Conservation (phyloP, 2,797 vertebrate species). For the Momotus momota region DNA sequence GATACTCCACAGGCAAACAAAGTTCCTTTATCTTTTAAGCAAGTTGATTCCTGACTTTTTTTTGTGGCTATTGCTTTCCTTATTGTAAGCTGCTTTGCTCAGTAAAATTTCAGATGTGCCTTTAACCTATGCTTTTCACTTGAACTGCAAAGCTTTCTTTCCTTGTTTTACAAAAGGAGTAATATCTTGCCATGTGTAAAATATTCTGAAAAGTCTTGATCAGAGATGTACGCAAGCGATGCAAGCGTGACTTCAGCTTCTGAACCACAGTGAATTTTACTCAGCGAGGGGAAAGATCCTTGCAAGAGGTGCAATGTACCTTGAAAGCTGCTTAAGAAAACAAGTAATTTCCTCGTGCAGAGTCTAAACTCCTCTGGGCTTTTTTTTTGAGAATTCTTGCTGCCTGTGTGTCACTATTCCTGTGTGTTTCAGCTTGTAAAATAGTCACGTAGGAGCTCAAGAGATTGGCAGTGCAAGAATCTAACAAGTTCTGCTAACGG, state of each 20-base stretch:
- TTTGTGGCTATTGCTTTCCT: neutral
- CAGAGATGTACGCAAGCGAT: too few relatives aligned
- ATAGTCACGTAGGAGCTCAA: neutral
- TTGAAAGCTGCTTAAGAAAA: neutral
- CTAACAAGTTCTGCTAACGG: neutral
- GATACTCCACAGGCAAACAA: neutral
- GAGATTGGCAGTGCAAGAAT: neutral
- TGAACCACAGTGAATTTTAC: neutral
- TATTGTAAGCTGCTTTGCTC: neutral
- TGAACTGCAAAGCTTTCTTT: neutral
- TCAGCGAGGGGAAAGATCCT: neutral
- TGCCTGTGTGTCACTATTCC: neutral
- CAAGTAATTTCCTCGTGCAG: neutral
- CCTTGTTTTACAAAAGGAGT: neutral
- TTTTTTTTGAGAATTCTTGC: neutral
- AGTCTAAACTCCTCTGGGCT: neutral
- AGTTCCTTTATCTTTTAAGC: neutral
- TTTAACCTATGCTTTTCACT: neutral
- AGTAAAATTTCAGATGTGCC: neutral
- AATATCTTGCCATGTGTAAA: neutral
- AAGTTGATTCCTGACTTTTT: neutral
- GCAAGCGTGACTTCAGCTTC: neutral
- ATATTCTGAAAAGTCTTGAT: neutral
- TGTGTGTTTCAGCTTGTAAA: neutral
- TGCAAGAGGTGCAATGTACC: neutral